A percentile compares a stretch with the other conserved stretches of the same genome.
Conservation (phyloP, 2,797 vertebrate species). For the Discoglossus pictus region DNA sequence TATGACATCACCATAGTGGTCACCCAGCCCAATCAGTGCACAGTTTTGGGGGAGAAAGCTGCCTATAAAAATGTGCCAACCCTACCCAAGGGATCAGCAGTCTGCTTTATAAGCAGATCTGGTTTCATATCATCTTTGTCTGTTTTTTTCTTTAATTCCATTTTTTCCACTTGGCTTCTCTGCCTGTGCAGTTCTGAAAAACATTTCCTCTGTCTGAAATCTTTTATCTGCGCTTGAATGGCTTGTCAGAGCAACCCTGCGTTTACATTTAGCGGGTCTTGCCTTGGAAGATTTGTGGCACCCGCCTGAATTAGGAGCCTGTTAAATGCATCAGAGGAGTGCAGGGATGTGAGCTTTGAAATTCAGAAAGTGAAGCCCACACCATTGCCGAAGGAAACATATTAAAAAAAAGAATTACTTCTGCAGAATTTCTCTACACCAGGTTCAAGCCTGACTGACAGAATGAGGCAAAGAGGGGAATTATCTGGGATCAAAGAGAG, state of each 20-base stretch:
- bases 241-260: conserved; percentile 31
- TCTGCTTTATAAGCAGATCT: conserved; percentile 25
- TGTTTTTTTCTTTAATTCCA: conserved; percentile 1
- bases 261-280: conserved; percentile 41
- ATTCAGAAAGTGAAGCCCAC: conserved; percentile 13
- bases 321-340: conserved; percentile 41
- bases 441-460: conserved; percentile 45
- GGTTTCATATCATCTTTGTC: conserved; percentile 23
- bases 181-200: conserved; percentile 15
- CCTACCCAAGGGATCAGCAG: neutral
- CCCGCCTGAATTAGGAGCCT: conserved; percentile 34
- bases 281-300: conserved; percentile 46
- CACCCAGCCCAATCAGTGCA: neutral
- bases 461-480: conserved; percentile 42
- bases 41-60: neutral
- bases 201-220: conserved; percentile 21
- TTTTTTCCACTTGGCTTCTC: conserved; percentile 15
- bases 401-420: conserved; percentile 32
- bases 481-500: conserved; percentile 41
- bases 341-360: conserved; percentile 37
- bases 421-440: conserved; percentile 26
- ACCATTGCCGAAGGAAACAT: conserved; percentile 25
- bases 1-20: conserved; percentile 25
- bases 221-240: conserved; percentile 17
- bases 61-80: neutral